Percentiles rank a stretch among this genome's conserved stretches.
Conservation (phyloP, 2,888 invertebrate species). For the Smittia sp. region DNA sequence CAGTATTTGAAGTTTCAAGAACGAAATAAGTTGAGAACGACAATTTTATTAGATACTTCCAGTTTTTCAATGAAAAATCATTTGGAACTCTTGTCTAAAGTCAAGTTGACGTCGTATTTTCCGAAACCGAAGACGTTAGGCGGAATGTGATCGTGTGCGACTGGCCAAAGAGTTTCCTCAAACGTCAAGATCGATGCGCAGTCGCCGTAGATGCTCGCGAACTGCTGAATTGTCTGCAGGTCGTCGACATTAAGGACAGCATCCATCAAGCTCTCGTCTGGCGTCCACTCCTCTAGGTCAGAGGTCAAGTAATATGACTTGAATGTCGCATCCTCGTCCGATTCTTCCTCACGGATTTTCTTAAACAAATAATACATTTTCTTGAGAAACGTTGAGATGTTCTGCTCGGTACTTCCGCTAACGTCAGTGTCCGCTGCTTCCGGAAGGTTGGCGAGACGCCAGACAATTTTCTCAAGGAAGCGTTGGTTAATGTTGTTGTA, state of each 20-base stretch:
- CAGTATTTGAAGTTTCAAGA: too few relatives aligned
- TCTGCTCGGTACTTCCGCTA: not conserved
- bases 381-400: slow-evolving; percentile 31
- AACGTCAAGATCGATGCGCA: slow-evolving; percentile 45
- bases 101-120: slow-evolving; percentile 49
- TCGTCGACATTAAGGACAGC: slow-evolving; percentile 28
- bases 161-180: slow-evolving; percentile 47
- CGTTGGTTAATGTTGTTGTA: slow-evolving; percentile 43
- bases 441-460: slow-evolving; percentile 32
- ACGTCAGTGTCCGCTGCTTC: not conserved
- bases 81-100: slow-evolving; percentile 45
- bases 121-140: slow-evolving; percentile 47
- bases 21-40: too few relatives aligned
- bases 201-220: slow-evolving; percentile 28
- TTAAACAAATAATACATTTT: slow-evolving; percentile 35
- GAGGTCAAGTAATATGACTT: slow-evolving; percentile 30
- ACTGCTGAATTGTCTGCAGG: slow-evolving; percentile 39
- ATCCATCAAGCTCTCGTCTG: slow-evolving; percentile 40
- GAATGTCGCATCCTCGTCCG: slow-evolving; percentile 31
- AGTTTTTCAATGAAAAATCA: too few relatives aligned
- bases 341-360: slow-evolving; percentile 35
- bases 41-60: not conserved
- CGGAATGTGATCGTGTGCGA: slow-evolving; percentile 48
- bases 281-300: slow-evolving; percentile 35
- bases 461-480: slow-evolving; percentile 37